phyloP scores from a whole-genome alignment of 2,113 vertebrate species.

The Ciconia boyciana region DNA sequence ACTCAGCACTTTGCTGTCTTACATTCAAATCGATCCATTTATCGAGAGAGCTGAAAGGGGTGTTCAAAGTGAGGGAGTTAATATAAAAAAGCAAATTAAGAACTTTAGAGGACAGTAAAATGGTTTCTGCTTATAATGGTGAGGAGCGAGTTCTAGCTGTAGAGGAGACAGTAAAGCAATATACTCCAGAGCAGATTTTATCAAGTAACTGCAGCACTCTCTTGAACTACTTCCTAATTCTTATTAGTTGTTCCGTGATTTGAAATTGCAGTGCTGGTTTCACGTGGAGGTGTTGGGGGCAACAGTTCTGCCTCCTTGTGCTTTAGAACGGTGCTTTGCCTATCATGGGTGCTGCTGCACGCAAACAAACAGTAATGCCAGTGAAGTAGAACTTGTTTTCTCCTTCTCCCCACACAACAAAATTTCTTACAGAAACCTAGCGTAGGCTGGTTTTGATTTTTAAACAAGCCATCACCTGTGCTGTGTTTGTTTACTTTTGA shows the following conservation, averaged over 20 bases:
- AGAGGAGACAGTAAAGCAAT: neutral
- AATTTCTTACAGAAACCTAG: neutral
- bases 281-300: neutral
- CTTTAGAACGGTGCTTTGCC: neutral
- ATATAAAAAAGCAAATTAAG: neutral
- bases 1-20: neutral
- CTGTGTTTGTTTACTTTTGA: neutral
- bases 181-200: neutral
- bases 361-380: neutral
- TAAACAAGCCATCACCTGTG: neutral
- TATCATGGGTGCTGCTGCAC: neutral
- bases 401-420: neutral
- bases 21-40: neutral
- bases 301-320: neutral
- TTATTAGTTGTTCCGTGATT: neutral
- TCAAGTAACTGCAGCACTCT: neutral
- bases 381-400: neutral
- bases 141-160: neutral
- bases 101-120: neutral
- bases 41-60: neutral
- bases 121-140: neutral
- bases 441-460: neutral
- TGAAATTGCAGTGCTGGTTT: neutral
- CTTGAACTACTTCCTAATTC: neutral
- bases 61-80: neutral